These are phyloP conservation scores for Elgonia sp. DNA, from an alignment of 2,888 invertebrate genomes.

Conservation along the genomic window DNA sequence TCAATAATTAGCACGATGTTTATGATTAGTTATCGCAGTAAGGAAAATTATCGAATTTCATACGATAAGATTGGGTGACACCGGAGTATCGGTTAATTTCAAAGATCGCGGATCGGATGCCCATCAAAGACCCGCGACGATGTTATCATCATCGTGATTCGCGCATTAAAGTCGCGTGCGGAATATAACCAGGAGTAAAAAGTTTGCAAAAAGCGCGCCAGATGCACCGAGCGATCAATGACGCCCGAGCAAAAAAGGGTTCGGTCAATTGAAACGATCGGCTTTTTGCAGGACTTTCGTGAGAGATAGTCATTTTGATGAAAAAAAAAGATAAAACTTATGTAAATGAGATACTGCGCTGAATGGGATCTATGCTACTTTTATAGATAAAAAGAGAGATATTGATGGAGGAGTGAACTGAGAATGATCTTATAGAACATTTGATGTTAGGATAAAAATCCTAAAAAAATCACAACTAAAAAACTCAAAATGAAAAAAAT, in stretches of 20 bases:
- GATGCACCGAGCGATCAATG: constrained; percentile 60
- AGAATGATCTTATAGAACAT: too few species aligned
- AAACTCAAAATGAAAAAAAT: too few species aligned
- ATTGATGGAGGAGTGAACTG: too few species aligned
- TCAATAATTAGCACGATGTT: background rate
- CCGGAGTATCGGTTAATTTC: constrained; percentile 30
- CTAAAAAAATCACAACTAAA: too few species aligned
- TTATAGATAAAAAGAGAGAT: too few species aligned
- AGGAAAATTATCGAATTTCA: background rate
- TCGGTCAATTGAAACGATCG: constrained; percentile 47
- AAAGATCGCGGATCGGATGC: constrained; percentile 25
- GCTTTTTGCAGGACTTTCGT: constrained; percentile 18
- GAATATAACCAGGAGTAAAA: constrained; percentile 51
- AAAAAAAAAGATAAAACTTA: background rate
- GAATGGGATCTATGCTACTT: too few species aligned
- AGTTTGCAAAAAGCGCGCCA: constrained; percentile 61
- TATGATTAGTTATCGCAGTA: background rate
- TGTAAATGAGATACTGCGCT: background rate
- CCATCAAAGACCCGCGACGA: constrained; percentile 46
- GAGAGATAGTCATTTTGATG: constrained; percentile 14
- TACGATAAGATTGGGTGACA: constrained; percentile 23
- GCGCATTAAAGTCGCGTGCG: constrained; percentile 70
- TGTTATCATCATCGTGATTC: constrained; percentile 59
- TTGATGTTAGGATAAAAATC: too few species aligned
- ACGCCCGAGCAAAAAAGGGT: constrained; percentile 46